Conservation (phyloP, 92 coral and sea anemone genomes). For the Phenganax marumi region DNA sequence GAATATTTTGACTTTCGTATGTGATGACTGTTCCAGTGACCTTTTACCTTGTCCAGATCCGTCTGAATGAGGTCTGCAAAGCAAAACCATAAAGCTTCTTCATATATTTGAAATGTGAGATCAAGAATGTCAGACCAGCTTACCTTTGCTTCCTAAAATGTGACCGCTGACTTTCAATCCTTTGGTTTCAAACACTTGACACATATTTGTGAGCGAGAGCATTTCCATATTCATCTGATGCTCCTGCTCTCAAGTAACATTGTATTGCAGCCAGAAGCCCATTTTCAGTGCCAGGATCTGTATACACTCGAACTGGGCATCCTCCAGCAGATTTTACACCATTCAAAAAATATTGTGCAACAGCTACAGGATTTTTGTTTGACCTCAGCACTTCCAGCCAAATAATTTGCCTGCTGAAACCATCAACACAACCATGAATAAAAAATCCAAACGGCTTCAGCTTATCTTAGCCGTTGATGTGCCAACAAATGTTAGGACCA, state of each 20-base stretch:
- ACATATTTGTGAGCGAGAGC: slow-evolving; percentile 57
- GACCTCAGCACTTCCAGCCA: slow-evolving; percentile 60
- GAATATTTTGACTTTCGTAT: slow-evolving; percentile 67
- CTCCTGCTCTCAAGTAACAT: too few relatives aligned
- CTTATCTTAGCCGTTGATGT: too few relatives aligned
- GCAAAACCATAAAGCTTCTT: slow-evolving; percentile 66
- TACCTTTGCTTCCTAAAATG: too few relatives aligned
- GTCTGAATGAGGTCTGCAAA: slow-evolving; percentile 62
- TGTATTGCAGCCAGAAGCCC: too few relatives aligned
- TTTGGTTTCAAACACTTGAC: slow-evolving; percentile 45
- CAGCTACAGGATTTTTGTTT: slow-evolving; percentile 54
- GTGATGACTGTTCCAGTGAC: slow-evolving; percentile 59
- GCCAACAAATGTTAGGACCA: too few relatives aligned
- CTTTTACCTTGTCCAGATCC: slow-evolving; percentile 64
- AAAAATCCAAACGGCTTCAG: too few relatives aligned
- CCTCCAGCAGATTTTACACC: slow-evolving; percentile 53
- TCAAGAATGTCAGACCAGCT: slow-evolving; percentile 66
- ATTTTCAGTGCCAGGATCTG: too few relatives aligned
- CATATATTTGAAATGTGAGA: slow-evolving; percentile 58
- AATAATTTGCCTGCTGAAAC: too few relatives aligned
- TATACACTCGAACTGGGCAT: slow-evolving; percentile 59
- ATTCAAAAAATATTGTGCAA: slow-evolving; percentile 47
- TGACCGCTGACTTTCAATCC: too few relatives aligned
- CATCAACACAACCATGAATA: too few relatives aligned
- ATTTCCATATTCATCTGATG: slow-evolving; percentile 56